These are phyloP conservation scores for Felis catus DNA, from an alignment of 2,113 vertebrate species.

Conservation along the genomic window DNA sequence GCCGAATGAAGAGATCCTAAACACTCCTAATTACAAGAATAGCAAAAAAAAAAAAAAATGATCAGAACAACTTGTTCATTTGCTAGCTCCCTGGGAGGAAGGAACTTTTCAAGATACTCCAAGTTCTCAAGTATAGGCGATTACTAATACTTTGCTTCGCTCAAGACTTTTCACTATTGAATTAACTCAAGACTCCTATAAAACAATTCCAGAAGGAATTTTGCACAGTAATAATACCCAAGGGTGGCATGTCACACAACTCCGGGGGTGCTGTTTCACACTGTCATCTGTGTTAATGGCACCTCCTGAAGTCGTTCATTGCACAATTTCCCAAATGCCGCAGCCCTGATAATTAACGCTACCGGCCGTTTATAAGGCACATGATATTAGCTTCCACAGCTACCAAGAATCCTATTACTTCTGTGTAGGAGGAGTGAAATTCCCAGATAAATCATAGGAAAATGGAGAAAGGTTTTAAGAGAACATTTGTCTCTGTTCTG, in stretches of 20 bases:
- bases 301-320: background rate
- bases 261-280: background rate
- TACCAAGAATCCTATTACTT: background rate
- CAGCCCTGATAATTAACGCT: background rate
- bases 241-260: background rate
- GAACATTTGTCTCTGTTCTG: background rate
- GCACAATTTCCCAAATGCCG: background rate
- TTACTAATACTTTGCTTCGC: background rate
- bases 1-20: background rate
- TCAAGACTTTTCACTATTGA: constrained; percentile 3
- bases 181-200: background rate
- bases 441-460: background rate
- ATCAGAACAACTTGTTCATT: background rate
- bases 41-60: background rate
- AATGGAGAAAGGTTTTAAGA: background rate
- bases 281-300: background rate
- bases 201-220: background rate
- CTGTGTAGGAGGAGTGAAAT: background rate
- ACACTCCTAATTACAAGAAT: background rate
- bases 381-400: background rate
- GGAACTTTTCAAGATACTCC: background rate
- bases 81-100: background rate
- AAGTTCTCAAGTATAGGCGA: background rate
- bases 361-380: background rate
- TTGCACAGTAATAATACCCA: background rate